These are phyloP conservation scores for Acromyrmex heyeri DNA, from an alignment of 1,140 invertebrate species.

Conservation along the genomic window DNA sequence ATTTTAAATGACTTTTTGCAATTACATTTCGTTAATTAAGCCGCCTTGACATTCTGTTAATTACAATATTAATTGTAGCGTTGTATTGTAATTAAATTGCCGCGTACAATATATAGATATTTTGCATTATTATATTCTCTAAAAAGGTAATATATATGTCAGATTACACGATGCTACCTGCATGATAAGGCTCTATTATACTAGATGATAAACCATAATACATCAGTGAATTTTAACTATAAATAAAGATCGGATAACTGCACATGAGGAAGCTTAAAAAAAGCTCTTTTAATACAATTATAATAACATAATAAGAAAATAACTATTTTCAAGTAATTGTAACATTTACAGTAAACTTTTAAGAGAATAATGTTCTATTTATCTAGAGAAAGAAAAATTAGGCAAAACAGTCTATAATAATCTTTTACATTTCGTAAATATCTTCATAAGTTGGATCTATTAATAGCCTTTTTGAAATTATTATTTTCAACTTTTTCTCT, in stretches of 20 bases:
- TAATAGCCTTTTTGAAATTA: background rate
- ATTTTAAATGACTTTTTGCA: background rate
- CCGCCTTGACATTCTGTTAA: conserved; percentile 22
- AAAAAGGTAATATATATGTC: background rate
- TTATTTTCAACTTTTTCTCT: background rate
- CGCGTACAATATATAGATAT: background rate
- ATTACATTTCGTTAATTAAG: conserved; percentile 23
- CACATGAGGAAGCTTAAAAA: conserved; percentile 8
- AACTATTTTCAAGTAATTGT: background rate
- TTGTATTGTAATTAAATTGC: conserved; percentile 23
- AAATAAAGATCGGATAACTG: conserved; percentile 9
- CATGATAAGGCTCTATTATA: conserved; percentile 30
- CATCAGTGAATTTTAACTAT: background rate
- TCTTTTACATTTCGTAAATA: background rate
- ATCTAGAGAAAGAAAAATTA: background rate
- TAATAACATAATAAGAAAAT: conserved; percentile 3
- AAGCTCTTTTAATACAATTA: background rate
- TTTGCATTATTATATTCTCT: background rate
- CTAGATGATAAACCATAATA: conserved; percentile 1
- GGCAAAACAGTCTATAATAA: background rate
- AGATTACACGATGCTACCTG: conserved; percentile 3
- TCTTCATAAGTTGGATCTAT: background rate
- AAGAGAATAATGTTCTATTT: background rate
- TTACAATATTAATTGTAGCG: conserved; percentile 47
- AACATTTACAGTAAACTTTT: no score